Conservation (phyloP, 64 coral and sea anemone genomes). For the Pachyseris speciosa region DNA sequence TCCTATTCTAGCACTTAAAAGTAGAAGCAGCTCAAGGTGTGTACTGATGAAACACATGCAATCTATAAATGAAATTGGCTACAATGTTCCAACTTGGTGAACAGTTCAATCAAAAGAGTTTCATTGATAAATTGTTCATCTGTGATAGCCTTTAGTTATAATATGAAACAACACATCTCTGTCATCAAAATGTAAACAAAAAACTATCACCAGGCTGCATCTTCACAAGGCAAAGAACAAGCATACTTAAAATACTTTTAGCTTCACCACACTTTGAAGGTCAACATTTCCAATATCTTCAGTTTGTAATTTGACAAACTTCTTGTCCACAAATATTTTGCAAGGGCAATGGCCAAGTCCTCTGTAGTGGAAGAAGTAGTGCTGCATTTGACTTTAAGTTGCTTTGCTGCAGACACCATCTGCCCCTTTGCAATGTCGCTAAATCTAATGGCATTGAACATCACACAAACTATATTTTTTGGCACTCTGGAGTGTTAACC, state of each 20-base stretch:
- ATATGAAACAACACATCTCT: background rate
- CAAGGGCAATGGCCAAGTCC: no score
- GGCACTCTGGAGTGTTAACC: no score
- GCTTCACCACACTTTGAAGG: background rate
- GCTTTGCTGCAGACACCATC: no score
- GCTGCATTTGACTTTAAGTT: no score
- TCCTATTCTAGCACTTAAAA: background rate
- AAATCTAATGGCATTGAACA: no score
- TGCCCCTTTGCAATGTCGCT: no score
- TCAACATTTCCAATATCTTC: constrained; percentile 5
- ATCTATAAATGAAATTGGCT: background rate
- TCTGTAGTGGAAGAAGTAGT: no score
- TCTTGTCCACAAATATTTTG: no score
- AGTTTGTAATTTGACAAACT: no score
- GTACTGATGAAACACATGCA: background rate
- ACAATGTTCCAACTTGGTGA: no score
- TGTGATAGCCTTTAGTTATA: background rate
- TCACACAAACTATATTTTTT: no score
- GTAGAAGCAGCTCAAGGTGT: background rate
- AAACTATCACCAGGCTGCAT: background rate
- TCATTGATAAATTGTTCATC: background rate
- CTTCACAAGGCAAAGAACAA: background rate
- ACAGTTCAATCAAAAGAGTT: background rate
- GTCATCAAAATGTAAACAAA: background rate
- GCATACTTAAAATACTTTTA: no score